Conservation (phyloP, 35 echinoderm and acorn worm species). For the Lytechinus pictus region DNA sequence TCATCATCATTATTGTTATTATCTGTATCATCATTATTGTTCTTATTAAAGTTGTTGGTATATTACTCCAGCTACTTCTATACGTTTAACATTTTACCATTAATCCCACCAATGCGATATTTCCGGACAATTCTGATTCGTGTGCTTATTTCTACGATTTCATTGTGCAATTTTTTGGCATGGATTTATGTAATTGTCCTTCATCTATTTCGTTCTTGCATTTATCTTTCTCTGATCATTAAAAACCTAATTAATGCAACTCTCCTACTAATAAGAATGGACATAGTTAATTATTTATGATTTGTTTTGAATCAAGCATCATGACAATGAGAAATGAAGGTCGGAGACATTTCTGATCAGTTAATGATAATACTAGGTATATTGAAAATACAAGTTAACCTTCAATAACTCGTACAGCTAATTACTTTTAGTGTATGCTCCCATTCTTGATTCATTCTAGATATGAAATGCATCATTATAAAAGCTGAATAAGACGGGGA, state of each 20-base stretch:
- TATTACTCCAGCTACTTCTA: no score
- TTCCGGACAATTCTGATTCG: no score
- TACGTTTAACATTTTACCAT: no score
- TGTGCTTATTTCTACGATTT: no score
- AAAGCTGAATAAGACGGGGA: not conserved
- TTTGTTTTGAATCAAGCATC: not conserved
- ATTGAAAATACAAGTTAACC: not conserved
- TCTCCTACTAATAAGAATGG: not conserved
- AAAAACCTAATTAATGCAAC: not conserved
- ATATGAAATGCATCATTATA: not conserved
- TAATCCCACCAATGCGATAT: no score
- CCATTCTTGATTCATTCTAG: not conserved
- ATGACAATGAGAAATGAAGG: not conserved
- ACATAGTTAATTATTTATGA: not conserved
- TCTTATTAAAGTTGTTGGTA: no score
- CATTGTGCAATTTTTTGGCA: no score
- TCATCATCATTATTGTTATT: no score
- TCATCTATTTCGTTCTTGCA: not conserved
- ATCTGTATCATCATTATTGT: no score
- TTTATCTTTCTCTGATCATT: not conserved
- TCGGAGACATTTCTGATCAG: not conserved
- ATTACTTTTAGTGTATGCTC: not conserved
- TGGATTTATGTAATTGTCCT: not conserved
- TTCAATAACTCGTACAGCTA: not conserved
- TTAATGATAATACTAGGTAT: not conserved